These are phyloP conservation scores for Netelia fuscicornis DNA, from an alignment of 2,888 invertebrate species.

Conservation along the genomic window DNA sequence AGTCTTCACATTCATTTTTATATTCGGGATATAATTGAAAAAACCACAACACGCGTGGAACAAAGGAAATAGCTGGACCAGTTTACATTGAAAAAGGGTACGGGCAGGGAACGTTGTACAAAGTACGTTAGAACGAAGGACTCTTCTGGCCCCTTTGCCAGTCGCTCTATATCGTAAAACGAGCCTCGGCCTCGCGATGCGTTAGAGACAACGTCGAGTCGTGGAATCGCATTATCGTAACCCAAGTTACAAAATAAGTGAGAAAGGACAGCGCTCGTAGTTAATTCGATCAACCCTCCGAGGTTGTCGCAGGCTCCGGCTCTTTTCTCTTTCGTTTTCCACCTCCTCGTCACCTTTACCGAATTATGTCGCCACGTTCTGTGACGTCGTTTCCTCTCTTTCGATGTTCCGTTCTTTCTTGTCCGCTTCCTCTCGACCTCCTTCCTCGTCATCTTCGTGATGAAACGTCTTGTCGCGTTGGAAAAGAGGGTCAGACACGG, in stretches of 20 bases:
- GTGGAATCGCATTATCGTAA: slow-evolving; percentile 55
- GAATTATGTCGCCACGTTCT: slow-evolving; percentile 51
- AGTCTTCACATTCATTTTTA: slow-evolving; percentile 71
- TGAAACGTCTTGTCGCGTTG: slow-evolving; percentile 36
- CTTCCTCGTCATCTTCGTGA: slow-evolving; percentile 8
- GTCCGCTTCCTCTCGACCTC: slow-evolving; percentile 40
- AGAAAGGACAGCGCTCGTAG: slow-evolving; percentile 77
- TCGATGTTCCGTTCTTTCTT: slow-evolving; percentile 53
- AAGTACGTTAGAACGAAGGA: slow-evolving; percentile 24
- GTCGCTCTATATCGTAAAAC: not conserved
- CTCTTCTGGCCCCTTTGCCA: not conserved
- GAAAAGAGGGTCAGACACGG: slow-evolving; percentile 40
- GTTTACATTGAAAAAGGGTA: slow-evolving; percentile 30
- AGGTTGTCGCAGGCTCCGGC: slow-evolving; percentile 52
- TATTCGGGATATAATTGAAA: slow-evolving; percentile 77
- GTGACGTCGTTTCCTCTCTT: slow-evolving; percentile 60
- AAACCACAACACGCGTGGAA: slow-evolving; percentile 71
- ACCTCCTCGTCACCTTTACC: slow-evolving; percentile 36
- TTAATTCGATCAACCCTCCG: slow-evolving; percentile 75
- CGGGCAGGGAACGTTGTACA: not conserved
- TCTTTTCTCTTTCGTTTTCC: slow-evolving; percentile 62
- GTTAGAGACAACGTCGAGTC: slow-evolving; percentile 56
- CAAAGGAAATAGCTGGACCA: slow-evolving; percentile 71
- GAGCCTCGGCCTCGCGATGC: slow-evolving; percentile 40
- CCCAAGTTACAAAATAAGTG: slow-evolving; percentile 77